These are phyloP conservation scores for Synodontis membranacea DNA, from an alignment of 2,113 vertebrate species.

Conservation along the genomic window DNA sequence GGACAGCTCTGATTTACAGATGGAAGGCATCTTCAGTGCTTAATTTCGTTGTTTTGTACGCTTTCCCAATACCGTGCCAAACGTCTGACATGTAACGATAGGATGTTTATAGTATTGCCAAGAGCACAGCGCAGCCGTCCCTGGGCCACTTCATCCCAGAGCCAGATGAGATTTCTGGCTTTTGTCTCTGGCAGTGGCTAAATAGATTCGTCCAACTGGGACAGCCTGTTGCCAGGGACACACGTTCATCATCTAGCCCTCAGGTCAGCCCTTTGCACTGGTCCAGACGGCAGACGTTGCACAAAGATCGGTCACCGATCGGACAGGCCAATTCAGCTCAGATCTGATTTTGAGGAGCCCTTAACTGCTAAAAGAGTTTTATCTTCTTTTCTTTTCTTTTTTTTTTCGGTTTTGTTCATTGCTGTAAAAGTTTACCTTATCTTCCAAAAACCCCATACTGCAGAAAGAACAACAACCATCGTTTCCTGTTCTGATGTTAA, in stretches of 20 bases:
- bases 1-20: conserved; percentile 56
- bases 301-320: conserved; percentile 7
- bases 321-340: conserved; percentile 20
- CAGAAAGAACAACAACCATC: not conserved
- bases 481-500: conserved; percentile 1
- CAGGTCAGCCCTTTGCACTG: conserved; percentile 49
- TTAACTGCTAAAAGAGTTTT: not conserved
- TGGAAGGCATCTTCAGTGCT: conserved; percentile 43
- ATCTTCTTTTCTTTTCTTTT: too few species aligned
- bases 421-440: conserved; percentile 9
- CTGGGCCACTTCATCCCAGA: conserved; percentile 39
- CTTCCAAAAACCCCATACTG: not conserved
- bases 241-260: conserved; percentile 36
- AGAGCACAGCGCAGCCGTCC: conserved; percentile 29
- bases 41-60: conserved; percentile 37
- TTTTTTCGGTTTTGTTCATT: not conserved
- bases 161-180: conserved; percentile 49
- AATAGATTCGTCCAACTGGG: conserved; percentile 43
- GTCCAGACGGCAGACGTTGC: conserved; percentile 38
- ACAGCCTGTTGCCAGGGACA: conserved; percentile 48
- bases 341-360: conserved; percentile 22
- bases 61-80: conserved; percentile 38
- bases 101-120: conserved; percentile 57
- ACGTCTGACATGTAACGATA: conserved; percentile 24
- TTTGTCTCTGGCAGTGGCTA: conserved; percentile 47